Base-by-base conservation (phyloP, 1,140 invertebrate genomes). In the Steinernema khuongi region DNA sequence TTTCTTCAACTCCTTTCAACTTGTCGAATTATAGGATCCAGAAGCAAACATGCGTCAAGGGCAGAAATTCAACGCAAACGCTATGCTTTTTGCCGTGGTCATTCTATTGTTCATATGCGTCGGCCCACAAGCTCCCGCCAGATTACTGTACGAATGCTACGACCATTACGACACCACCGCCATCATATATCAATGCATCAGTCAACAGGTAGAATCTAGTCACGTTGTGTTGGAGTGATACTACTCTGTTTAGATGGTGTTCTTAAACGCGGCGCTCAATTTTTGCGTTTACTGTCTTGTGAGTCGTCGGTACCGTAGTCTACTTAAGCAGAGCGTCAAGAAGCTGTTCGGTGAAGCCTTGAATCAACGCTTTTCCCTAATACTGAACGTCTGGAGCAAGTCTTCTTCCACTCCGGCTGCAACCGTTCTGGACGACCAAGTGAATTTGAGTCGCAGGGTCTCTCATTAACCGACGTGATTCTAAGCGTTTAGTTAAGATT, bases 51-150 rank as follows among this genome's bases (percentile, higher is more conserved):
- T 68, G 26, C 29, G 77, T 75, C 29, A 30, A 26, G 26, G 19
- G 75, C 71, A 72, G 17, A 70, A 69, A 29, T 74, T 75, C 67
- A 84, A 84, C 70, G 83, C 83, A 11, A 85, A 84, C 78, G 83
- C 83, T 26, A 84, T 84, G 83, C 77, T 84, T 19, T 83, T 84
- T 74, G 82, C 83, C 1, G 83, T 84, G 30, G 83, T 84, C 43
- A 70, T 82, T 18, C 73, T 84, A 19, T 68, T 84, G 0, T 80
- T 84, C 43, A 73, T 84, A 44, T 84, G 83, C 73, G 77, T 84
- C n/a, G 83, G 81, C 18, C 83, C 83, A 60, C 83, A 84, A 67
- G 83, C 79, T 7, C 84, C 84, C 2, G 83, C 83, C 2, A 69
- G 83, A 32, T 67, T 84, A 29, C 76, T 84, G 1, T 82, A 81